Evolutionary conservation across 2,113 vertebrate species (phyloP), one percentile per base, ranked within the genome.

Genomic region (Vidua macroura): DNA sequence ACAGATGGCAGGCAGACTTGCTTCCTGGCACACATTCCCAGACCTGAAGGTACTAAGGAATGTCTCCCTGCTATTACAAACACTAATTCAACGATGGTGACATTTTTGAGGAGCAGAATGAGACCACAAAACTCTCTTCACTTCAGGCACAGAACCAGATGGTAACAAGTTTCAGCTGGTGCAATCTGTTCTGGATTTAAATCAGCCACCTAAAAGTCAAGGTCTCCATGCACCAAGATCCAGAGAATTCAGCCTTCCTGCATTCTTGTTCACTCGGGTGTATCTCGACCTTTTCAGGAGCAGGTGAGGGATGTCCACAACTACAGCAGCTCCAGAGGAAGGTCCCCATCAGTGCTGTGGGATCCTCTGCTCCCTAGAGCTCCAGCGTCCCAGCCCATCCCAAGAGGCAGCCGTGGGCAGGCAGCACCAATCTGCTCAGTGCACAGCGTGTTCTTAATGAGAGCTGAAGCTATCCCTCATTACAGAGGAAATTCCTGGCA

Each of bases 111-210:
- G 86, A 83, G 69, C 79, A 88, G 86, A 96, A 92, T 15, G 83
- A 95, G 86, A 94, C 96, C 95, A 82, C 92, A 96, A 92, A 95
- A 91, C 88, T 84, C 94, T 90, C 70, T 81, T 88, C 92, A 86
- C 90, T 96, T 33, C 24, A 91, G 86, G 88, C 91, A 82, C 43
- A 86, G 86, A 88, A 91, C 41, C 95, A 97, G 92, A 91, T 76
- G 86, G 91, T 68, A 92, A 89, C 83, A 79, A 91, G 77, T 60
- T 85, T 39, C 91, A 95, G 81, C 53, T 86, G 44, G 83, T n/a
- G 91, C 80, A 84, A 27, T 64, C 89, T 92, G 83, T 18, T 95
- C 72, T 24, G 81, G 86, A 81, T 92, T 94, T 79, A 37, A 55
- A 68, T 22, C 52, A 78, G 77, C 35, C 91, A 88, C 86, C 77